A percentile compares a stretch with the other conserved stretches of the same genome.
Evolutionary conservation across 53 echinoderm and acorn worm genomes (phyloP).

Genomic region (Holothuria scabra): DNA sequence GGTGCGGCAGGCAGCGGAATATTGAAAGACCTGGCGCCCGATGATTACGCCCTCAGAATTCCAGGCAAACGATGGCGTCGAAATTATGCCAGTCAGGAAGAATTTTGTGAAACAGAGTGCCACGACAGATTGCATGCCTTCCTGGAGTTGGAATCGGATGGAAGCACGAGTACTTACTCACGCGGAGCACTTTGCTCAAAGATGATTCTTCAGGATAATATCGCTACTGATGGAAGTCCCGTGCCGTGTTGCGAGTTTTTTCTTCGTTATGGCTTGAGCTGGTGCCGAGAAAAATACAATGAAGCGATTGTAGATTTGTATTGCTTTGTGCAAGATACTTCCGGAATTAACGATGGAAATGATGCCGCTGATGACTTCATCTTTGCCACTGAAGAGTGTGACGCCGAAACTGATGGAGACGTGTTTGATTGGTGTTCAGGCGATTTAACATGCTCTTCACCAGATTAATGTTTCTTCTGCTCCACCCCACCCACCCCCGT

Average conservation of each 20-base stretch:
- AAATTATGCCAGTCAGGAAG: not conserved
- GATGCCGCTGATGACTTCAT: no score
- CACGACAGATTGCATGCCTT: slow-evolving; percentile 6
- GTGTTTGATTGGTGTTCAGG: no score
- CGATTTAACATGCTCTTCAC: no score
- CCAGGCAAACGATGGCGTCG: slow-evolving; percentile 33
- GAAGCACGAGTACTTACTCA: not conserved
- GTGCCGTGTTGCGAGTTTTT: not conserved
- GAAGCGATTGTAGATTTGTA: not conserved
- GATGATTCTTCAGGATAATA: not conserved
- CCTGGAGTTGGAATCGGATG: not conserved
- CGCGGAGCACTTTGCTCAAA: not conserved
- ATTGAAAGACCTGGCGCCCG: slow-evolving; percentile 19
- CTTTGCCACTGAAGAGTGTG: no score
- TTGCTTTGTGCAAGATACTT: not conserved
- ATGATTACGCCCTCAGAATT: slow-evolving; percentile 10
- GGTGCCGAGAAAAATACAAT: not conserved
- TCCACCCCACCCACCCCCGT: no score
- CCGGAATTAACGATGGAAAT: no score
- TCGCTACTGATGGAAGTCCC: not conserved
- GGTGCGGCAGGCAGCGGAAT: not conserved
- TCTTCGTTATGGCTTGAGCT: not conserved
- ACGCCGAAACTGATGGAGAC: no score
- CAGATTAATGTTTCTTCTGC: no score
- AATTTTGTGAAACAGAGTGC: slow-evolving; percentile 5